Evolutionary conservation across 2,113 vertebrate species (phyloP), one percentile per base, ranked within the genome.

Genomic region (Euleptes europaea): DNA sequence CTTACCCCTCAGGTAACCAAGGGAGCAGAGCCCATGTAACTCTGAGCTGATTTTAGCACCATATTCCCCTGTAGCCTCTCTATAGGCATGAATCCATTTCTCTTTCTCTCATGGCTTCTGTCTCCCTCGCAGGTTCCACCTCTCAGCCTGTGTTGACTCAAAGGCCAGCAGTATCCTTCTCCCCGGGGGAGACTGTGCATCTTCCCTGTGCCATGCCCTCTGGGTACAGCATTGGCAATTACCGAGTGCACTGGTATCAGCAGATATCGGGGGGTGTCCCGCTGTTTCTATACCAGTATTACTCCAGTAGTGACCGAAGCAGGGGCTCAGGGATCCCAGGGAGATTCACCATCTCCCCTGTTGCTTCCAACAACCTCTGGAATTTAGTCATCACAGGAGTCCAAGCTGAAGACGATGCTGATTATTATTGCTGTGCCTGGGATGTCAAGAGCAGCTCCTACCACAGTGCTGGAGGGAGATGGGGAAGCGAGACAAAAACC

Each of bases 291-390:
- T 90, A 88, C 21, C 86, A 90, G 51, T 90, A 75, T 77, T 35
- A 80, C 8, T 84, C 21, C 4, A 88, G 89, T 10, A 69, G 33
- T 7, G n/a, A 35, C 75, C 81, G 88, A 28, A 81, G 81, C 66
- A 86, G 65, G 35, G 84, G 89, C 31, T 6, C n/a, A 0, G 84
- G 86, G 65, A 80, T 88, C 38, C 84, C 86, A 15, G 84, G 51
- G 5, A 65, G 86, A 21, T 90, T 90, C 84, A 86, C 81, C 1
- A 72, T 88, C 47, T 78, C 80, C 4, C 77, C 87, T 35, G 86
- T 88, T 47, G 13, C 65, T 6, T 74, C 84, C 26, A 83, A 71
- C 28, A 80, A 75, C 60, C 65, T 28, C 35, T 86, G 86, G 80
- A 73, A 81, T 83, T 80, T 90, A 65, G 73, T 86, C 21, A 86